These are phyloP conservation scores for Nymphalis urticae DNA, from an alignment of 2,888 invertebrate genomes.

Conservation along the genomic window DNA sequence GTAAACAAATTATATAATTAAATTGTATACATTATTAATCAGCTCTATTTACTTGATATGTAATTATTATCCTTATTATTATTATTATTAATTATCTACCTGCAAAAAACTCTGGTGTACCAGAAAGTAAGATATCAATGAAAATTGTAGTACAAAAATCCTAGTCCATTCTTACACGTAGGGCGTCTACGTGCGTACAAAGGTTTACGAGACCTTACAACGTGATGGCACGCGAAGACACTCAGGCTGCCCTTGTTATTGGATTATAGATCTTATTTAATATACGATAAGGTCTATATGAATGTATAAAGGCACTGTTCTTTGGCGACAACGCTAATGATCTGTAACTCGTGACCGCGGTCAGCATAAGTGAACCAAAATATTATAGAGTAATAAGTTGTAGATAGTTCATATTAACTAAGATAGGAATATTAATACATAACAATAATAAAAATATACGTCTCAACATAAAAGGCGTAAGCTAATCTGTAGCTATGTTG, in stretches of 20 bases:
- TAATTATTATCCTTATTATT: too few relatives aligned
- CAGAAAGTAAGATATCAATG: slow-evolving; percentile 3
- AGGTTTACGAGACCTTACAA: slow-evolving; percentile 18
- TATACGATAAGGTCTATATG: not conserved
- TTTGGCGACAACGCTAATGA: slow-evolving; percentile 23
- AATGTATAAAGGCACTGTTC: not conserved
- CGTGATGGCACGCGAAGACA: not conserved
- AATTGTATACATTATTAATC: too few relatives aligned
- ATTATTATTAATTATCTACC: not conserved
- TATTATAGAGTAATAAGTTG: slow-evolving; percentile 13
- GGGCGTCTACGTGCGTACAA: slow-evolving; percentile 16
- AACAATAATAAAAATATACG: too few relatives aligned
- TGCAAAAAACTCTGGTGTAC: not conserved
- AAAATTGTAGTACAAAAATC: slow-evolving; percentile 14
- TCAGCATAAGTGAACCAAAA: slow-evolving; percentile 14
- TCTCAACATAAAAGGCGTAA: too few relatives aligned
- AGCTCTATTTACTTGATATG: too few relatives aligned
- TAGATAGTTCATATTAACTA: not conserved
- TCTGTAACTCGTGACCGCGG: slow-evolving; percentile 16
- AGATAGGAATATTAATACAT: too few relatives aligned
- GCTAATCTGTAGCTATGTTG: too few relatives aligned
- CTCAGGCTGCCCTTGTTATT: not conserved
- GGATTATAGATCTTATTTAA: slow-evolving; percentile 7
- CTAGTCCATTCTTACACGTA: slow-evolving; percentile 13
- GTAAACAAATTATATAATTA: too few relatives aligned